A percentile compares a stretch with the other conserved stretches of the same genome.
phyloP scores from a whole-genome alignment of 2,113 vertebrate species.

The Geococcyx californianus region DNA sequence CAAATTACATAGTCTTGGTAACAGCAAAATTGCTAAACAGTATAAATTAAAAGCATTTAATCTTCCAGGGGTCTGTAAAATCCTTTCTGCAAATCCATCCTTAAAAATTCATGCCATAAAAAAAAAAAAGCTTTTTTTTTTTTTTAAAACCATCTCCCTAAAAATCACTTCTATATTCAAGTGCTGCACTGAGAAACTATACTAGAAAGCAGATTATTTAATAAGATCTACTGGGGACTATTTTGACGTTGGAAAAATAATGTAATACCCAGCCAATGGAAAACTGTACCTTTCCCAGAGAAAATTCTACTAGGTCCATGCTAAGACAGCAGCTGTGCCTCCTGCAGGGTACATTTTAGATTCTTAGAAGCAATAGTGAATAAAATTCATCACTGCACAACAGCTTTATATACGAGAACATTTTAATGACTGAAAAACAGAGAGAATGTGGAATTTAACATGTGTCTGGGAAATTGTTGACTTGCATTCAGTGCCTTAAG shows the following conservation, averaged over 20 bases:
- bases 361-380: neutral
- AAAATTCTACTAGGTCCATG: neutral
- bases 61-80: neutral
- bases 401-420: neutral
- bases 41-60: neutral
- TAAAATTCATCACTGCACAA: neutral
- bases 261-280: neutral
- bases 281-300: neutral
- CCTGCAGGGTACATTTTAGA: neutral
- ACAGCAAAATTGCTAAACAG: neutral
- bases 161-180: neutral
- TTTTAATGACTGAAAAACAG: neutral
- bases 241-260: neutral
- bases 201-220: neutral
- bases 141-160: neutral
- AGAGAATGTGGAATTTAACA: accelerated
- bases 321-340: neutral
- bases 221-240: neutral
- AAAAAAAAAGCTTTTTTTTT: neutral
- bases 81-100: neutral
- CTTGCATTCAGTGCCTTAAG: neutral
- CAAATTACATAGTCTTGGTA: neutral
- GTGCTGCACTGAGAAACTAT: neutral
- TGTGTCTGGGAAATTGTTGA: neutral
- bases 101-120: neutral